Percentiles rank a stretch among this genome's conserved stretches.
Conservation (phyloP, 92 coral and sea anemone species). For the Phenganax subtilis region DNA sequence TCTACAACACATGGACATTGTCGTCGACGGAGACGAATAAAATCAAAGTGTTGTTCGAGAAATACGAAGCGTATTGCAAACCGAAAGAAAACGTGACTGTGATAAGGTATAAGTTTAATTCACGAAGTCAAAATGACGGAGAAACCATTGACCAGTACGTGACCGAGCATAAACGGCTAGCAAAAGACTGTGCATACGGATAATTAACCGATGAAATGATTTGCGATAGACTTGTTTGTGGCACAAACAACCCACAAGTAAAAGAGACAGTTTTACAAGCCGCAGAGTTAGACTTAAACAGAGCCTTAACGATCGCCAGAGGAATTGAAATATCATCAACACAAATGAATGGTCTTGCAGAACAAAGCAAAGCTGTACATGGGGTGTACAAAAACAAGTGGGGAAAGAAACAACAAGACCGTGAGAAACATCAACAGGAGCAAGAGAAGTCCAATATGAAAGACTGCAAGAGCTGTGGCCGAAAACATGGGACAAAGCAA, state of each 20-base stretch:
- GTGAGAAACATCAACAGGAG: no score
- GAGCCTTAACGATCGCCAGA: neutral
- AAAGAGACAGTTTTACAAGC: neutral
- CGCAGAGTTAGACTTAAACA: neutral
- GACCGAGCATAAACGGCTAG: neutral
- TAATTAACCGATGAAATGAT: neutral
- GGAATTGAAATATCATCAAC: neutral
- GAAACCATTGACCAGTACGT: no score
- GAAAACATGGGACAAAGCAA: no score
- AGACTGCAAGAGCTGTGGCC: no score
- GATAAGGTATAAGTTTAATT: neutral
- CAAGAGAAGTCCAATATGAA: no score
- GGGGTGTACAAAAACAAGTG: slow-evolving; percentile 2
- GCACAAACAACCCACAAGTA: slow-evolving; percentile 3
- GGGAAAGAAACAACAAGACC: no score
- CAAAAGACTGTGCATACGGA: neutral
- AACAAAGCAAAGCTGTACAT: neutral
- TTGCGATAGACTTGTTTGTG: neutral
- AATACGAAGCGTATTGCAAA: neutral
- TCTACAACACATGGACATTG: slow-evolving; percentile 8
- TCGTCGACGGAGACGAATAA: neutral
- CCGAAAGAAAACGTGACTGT: neutral
- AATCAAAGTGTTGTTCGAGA: neutral
- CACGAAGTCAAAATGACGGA: no score
- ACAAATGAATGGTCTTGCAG: neutral